These are phyloP conservation scores for Tetramorium parvispinum DNA, from an alignment of 1,140 invertebrate species.

Conservation along the genomic window DNA sequence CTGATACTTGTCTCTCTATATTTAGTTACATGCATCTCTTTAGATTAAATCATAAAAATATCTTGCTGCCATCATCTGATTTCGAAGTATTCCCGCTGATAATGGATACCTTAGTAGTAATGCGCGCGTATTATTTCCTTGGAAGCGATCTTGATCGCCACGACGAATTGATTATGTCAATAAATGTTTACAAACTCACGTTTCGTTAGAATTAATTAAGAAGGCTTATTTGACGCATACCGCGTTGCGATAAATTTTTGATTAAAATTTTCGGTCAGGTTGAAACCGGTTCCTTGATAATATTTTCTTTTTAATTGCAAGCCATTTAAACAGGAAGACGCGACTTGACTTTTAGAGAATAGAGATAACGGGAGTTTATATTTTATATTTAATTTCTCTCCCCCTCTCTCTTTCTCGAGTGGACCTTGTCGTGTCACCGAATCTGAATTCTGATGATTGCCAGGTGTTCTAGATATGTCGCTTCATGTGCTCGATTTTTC, in stretches of 20 bases:
- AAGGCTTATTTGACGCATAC: not conserved
- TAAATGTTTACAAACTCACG: not conserved
- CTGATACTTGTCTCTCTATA: not conserved
- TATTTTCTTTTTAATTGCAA: not conserved
- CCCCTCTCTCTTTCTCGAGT: not conserved
- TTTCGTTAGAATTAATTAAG: conserved; percentile 3
- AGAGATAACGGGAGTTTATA: not conserved
- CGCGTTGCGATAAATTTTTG: not conserved
- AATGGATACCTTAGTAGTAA: not conserved
- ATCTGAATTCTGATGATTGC: not conserved
- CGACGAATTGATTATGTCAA: not conserved
- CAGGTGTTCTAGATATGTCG: not conserved
- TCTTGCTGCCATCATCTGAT: not conserved
- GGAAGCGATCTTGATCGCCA: not conserved
- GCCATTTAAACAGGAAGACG: not conserved
- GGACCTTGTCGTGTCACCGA: not conserved
- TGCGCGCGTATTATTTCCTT: not conserved
- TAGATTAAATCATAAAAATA: not conserved
- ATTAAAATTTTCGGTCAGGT: not conserved
- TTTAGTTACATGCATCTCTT: not conserved
- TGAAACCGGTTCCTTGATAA: not conserved
- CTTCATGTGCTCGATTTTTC: not conserved
- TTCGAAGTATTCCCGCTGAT: not conserved
- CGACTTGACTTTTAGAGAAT: not conserved
- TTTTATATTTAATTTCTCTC: not conserved